A percentile compares a stretch with the other conserved stretches of the same genome.
Conservation (phyloP, 1,140 invertebrate species). For the Thaumatotibia leucotreta region DNA sequence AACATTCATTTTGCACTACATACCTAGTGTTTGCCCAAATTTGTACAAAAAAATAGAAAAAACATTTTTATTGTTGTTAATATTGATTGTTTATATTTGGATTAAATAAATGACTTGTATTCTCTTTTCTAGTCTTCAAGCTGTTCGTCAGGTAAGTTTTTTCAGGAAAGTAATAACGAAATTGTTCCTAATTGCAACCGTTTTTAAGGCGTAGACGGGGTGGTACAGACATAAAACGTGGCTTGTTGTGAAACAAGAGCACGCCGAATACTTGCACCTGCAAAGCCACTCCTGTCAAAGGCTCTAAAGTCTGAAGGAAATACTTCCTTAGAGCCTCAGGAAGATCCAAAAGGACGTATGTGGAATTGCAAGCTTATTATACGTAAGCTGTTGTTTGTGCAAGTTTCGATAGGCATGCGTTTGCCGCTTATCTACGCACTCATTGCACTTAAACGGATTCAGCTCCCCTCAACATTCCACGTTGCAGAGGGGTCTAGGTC, state of each 20-base stretch:
- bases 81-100: no score
- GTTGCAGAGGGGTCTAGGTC: slow-evolving; percentile 16
- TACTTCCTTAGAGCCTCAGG: slow-evolving; percentile 9
- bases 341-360: slow-evolving; percentile 14
- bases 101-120: no score
- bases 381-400: not conserved
- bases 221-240: not conserved
- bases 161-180: no score
- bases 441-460: slow-evolving; percentile 19
- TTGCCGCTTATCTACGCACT: slow-evolving; percentile 18
- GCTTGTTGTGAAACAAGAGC: not conserved
- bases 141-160: no score
- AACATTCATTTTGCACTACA: no score
- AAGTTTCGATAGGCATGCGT: slow-evolving; percentile 8
- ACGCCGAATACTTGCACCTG: not conserved
- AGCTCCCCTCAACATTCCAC: not conserved
- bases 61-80: no score
- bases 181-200: no score
- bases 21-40: no score
- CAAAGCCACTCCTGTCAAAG: not conserved
- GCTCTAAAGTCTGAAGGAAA: not conserved
- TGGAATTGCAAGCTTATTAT: not conserved
- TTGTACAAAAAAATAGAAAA: no score
- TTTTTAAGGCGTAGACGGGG: not conserved
- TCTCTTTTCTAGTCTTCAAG: no score